Base-by-base conservation (phyloP, 2,797 vertebrate species). In the Sebastes aleutianus region DNA sequence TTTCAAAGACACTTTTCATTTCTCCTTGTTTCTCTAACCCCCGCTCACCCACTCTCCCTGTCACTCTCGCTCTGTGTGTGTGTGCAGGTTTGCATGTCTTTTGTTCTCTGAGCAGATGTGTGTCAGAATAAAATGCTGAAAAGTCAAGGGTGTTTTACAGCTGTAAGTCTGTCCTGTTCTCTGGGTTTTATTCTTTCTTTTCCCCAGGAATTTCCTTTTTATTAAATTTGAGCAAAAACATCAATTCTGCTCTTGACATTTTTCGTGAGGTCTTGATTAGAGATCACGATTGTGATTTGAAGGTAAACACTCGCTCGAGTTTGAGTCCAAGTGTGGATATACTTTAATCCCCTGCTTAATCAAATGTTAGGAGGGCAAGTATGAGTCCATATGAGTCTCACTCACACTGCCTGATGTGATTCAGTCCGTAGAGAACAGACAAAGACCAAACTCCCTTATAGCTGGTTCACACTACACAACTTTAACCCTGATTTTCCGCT, bases 1-100 rank as follows among this genome's bases (percentile, higher is more conserved):
- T 86, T 93, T 92, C 92, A 93, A 92, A 94, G 91, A 94, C 90
- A 93, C 94, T 93, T 92, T 92, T 92, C 89, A 86, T 94, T 91
- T 94, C 85, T 90, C 84, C 74, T 43, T 94, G 87, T 90, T 91
- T 88, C 88, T 87, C 73, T 88, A 89, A 91, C 90, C 87, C 87
- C 76, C 27, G 1, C 84, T 84, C 85, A 80, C 77, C 71, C 85
- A 78, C 85, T 91, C 80, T 86, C 34, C 20, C 76, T 80, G 86
- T 93, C 88, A 92, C 82, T 91, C 79, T 79, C 14, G 1, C 70
- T 79, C 9, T 64, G 61, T 36, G 61, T 39, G 62, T 64, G 64
- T 66, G 18, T 80, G 29, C 71, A 79, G 78, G 83, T 89, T 83
- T 85, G 32, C 82, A 64, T 67, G 70, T 59, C 82, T 90, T 91